A percentile compares a stretch with the other conserved stretches of the same genome.
Conservation (phyloP, 1,140 invertebrate species). For the Druon quercuslanigerum region DNA sequence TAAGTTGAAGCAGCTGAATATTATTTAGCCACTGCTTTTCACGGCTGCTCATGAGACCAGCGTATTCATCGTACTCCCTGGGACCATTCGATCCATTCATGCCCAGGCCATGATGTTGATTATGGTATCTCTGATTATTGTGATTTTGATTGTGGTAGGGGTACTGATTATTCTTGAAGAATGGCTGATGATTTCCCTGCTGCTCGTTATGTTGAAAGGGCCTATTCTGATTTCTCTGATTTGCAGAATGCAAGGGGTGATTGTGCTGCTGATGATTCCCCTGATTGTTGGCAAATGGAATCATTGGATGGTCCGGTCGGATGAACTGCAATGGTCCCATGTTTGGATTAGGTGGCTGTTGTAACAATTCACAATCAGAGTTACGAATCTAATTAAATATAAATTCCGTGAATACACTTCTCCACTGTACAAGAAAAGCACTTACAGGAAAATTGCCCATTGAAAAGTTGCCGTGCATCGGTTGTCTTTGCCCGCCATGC, state of each 20-base stretch:
- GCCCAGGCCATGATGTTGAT: conserved; percentile 60
- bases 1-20: conserved; percentile 92
- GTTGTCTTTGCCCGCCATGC: conserved; percentile 63
- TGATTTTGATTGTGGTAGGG: conserved; percentile 67
- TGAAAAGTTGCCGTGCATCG: conserved; percentile 64
- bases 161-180: conserved; percentile 71
- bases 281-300: conserved; percentile 65
- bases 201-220: conserved; percentile 62
- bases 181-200: conserved; percentile 65
- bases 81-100: conserved; percentile 62
- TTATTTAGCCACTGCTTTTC: conserved; percentile 96
- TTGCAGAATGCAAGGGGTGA: conserved; percentile 69
- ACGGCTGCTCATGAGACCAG: conserved; percentile 91
- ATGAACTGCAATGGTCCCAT: conserved; percentile 60
- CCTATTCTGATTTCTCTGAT: conserved; percentile 69
- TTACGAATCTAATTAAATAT: neutral
- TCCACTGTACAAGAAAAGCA: conserved; percentile 22
- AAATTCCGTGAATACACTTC: neutral
- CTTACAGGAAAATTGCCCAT: conserved; percentile 65
- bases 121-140: conserved; percentile 63
- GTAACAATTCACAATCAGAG: conserved; percentile 25
- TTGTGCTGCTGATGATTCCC: conserved; percentile 59
- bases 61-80: conserved; percentile 85
- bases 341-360: conserved; percentile 63
- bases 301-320: conserved; percentile 62